Base-by-base conservation (phyloP, 2,113 vertebrate genomes). In the Thalassarche chlororhynchos region DNA sequence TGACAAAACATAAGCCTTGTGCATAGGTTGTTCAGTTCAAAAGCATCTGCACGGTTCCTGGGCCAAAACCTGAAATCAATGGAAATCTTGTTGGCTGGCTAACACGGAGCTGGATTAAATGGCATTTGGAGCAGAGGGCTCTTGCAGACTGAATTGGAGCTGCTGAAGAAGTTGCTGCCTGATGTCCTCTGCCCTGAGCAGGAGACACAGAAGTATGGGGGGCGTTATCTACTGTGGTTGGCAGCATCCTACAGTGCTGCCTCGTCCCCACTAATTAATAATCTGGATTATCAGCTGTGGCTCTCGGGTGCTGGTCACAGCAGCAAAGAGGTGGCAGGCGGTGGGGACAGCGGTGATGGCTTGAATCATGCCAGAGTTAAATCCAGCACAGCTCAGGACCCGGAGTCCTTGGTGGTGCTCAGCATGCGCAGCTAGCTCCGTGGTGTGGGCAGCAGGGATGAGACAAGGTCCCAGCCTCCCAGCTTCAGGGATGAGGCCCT, bases 11-110 rank as follows among this genome's bases (percentile, higher is more conserved):
- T 10, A 85, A 92, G 14, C 2, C 1, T 62, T 78, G 51, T 26
- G 71, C 52, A 90, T 55, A 95, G 95, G 88, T 80, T 71, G 28
- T 74, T 89, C 71, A 34, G 79, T 77, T 89, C 55, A 87, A 93
- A 95, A 91, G 51, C 58, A 28, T 69, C 34, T 69, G 49, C 54
- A 31, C 10, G 2, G 71, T 44, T 91, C 51, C n/a, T 51, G 71
- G 81, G 79, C 81, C 89, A 91, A 93, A 87, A 66, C 32, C 74
- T 34, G 70, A 16, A 91, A 87, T 68, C 81, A 34, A 60, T 88
- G 78, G 75, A n/a, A 85, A 84, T 65, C 54, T 71, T 89, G 46
- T 64, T 96, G 91, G 51, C 91, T 91, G 74, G 28, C 52, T 91
- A 31, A 79, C 18, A 52, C 0, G 3, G 70, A 69, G 21, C 19